Percentiles rank a stretch among this genome's conserved stretches.
Evolutionary conservation across 2,797 vertebrate species (phyloP).

Genomic region (Muraenolepis orangiensis): DNA sequence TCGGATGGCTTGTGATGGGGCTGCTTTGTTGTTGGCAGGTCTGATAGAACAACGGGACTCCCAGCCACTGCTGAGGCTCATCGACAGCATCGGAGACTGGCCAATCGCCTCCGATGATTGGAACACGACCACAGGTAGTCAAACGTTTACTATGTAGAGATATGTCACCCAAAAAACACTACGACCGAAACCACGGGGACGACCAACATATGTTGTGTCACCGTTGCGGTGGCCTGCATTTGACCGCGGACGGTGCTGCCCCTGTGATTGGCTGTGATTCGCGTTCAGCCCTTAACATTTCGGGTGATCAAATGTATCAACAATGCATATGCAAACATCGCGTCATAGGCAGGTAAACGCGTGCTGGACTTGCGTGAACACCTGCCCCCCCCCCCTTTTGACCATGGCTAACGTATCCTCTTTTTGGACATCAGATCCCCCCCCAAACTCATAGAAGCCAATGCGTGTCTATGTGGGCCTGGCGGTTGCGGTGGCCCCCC

Average conservation of each 20-base stretch:
- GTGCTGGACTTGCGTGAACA: not conserved
- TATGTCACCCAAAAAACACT: conserved; percentile 5
- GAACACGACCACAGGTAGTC: conserved; percentile 80
- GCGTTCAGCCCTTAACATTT: not conserved
- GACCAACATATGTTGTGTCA: too few relatives aligned
- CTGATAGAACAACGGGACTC: conserved; percentile 90
- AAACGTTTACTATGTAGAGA: conserved; percentile 5
- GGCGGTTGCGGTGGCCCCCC: conserved; percentile 33
- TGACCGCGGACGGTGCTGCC: not conserved
- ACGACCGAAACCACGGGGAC: not conserved
- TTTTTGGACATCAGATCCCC: not conserved
- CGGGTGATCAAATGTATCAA: not conserved
- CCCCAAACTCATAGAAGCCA: not conserved
- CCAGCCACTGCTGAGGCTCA: conserved; percentile 81
- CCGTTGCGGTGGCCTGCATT: not conserved
- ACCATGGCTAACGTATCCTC: not conserved
- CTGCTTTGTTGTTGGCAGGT: conserved; percentile 61
- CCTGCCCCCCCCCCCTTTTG: not conserved
- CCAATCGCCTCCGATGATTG: conserved; percentile 87
- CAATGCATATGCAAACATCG: not conserved
- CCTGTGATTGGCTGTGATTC: conserved; percentile 2
- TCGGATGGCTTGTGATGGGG: conserved; percentile 9
- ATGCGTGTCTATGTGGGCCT: not conserved
- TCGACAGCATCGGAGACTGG: conserved; percentile 85
- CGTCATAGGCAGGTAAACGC: not conserved